These are phyloP conservation scores for Tragelaphus eurycerus DNA, from an alignment of 2,797 vertebrate genomes.

Conservation along the genomic window DNA sequence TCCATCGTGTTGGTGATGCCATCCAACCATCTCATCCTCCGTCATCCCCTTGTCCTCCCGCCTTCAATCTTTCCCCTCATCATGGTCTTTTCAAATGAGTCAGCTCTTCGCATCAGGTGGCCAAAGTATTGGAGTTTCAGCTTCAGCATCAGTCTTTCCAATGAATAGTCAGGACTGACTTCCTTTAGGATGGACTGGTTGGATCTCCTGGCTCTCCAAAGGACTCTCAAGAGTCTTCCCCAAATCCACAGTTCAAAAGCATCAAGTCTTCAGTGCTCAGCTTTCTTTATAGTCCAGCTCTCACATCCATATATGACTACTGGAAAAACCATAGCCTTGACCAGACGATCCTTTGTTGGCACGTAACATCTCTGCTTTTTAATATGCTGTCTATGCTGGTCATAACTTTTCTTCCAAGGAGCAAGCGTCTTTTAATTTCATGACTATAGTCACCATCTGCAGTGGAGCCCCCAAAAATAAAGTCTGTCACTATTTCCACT, in stretches of 20 bases:
- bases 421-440: background rate
- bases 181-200: background rate
- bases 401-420: background rate
- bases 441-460: background rate
- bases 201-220: background rate
- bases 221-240: background rate
- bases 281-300: background rate
- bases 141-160: background rate
- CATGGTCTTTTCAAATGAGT: background rate
- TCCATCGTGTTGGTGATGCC: background rate
- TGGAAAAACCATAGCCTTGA: background rate
- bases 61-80: background rate
- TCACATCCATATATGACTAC: background rate
- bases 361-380: background rate
- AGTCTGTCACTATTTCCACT: background rate
- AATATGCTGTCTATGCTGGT: background rate
- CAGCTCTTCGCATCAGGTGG: background rate
- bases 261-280: background rate
- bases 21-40: background rate
- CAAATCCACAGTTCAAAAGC: background rate
- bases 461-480: background rate
- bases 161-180: background rate
- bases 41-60: fast-evolving
- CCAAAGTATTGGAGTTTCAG: background rate
- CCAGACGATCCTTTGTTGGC: background rate